Evolutionary conservation across 2,888 invertebrate species (phyloP).

Genomic region (Torymus tubicola): DNA sequence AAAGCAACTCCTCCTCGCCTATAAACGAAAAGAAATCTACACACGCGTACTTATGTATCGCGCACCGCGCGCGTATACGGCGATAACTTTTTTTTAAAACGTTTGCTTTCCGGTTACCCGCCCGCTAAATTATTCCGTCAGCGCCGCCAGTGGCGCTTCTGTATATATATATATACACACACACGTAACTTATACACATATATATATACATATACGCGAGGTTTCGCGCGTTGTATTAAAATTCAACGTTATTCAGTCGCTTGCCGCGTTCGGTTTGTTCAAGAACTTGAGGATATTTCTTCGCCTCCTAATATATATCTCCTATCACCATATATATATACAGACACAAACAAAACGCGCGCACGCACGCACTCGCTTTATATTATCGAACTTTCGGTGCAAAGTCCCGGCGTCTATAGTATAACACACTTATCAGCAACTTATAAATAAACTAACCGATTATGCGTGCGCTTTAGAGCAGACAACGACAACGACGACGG

Average conservation of each 20-base stretch:
- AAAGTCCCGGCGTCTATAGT: constrained; percentile 16
- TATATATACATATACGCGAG: too few relatives aligned
- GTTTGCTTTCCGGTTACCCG: constrained; percentile 65
- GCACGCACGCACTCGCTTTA: not conserved
- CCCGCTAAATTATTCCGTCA: constrained; percentile 55
- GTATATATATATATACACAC: not conserved
- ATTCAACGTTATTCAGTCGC: constrained; percentile 49
- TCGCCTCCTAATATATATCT: not conserved
- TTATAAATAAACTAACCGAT: too few relatives aligned
- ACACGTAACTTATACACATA: not conserved
- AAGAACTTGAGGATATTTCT: constrained; percentile 17
- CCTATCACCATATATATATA: not conserved
- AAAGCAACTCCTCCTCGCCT: constrained; percentile 28
- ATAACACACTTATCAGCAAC: too few relatives aligned
- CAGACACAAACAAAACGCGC: too few relatives aligned
- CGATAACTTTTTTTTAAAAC: constrained; percentile 58
- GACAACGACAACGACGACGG: not conserved
- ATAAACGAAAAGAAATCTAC: constrained; percentile 49
- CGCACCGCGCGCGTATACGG: not conserved
- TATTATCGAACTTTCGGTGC: constrained; percentile 21
- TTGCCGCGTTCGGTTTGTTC: constrained; percentile 24
- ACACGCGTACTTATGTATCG: not conserved
- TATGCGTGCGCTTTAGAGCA: too few relatives aligned
- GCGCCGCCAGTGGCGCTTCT: not conserved
- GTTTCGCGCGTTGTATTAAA: constrained; percentile 35